These are phyloP conservation scores for Spinus olivaceus DNA, from an alignment of 2,797 vertebrate genomes.

Conservation along the genomic window DNA sequence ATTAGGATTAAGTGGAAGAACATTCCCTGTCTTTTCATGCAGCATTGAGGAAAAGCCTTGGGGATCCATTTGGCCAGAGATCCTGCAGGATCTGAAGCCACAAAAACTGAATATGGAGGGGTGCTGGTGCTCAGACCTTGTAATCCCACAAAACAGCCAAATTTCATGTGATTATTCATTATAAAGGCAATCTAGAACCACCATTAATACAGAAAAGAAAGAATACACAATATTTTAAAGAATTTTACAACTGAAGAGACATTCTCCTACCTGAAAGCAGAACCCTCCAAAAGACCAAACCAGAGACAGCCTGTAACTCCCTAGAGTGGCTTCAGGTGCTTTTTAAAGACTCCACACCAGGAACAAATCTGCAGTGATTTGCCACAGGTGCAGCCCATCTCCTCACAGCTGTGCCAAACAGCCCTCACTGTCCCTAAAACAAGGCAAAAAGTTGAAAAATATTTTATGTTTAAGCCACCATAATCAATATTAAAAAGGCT, in stretches of 20 bases:
- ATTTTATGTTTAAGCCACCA: not conserved
- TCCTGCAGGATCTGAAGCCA: not conserved
- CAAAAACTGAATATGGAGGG: not conserved
- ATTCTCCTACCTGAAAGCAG: not conserved
- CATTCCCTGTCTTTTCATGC: not conserved
- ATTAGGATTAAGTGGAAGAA: not conserved
- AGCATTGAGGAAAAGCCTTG: not conserved
- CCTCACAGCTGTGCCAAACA: not conserved
- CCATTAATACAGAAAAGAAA: not conserved
- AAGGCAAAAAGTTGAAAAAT: not conserved
- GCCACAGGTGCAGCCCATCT: not conserved
- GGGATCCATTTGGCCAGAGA: not conserved
- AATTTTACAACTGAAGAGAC: accelerated
- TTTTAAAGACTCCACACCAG: not conserved
- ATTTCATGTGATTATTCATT: accelerated
- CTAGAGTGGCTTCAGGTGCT: not conserved
- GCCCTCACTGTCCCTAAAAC: not conserved
- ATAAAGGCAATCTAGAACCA: not conserved
- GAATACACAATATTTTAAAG: accelerated
- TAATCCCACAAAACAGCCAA: accelerated
- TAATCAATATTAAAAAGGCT: not conserved
- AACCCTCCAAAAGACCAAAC: not conserved
- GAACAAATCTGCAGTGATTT: not conserved
- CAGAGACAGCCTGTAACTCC: accelerated
- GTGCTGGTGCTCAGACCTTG: accelerated